Percentiles rank a stretch among this genome's conserved stretches.
Evolutionary conservation across 1,140 invertebrate genomes (phyloP).

Genomic region (Lepidurus couesii): DNA sequence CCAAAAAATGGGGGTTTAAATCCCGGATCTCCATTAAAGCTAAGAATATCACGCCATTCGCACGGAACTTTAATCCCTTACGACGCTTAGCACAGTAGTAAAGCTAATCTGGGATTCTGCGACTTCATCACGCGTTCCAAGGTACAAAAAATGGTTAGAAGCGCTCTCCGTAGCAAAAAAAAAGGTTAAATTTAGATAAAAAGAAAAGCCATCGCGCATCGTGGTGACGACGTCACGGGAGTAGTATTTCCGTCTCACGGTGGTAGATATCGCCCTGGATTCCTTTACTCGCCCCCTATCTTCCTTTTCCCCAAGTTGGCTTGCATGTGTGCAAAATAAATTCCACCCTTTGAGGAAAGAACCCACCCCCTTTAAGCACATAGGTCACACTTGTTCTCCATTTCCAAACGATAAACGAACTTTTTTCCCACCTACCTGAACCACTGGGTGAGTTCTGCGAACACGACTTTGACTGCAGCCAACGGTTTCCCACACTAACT

Average conservation of each 20-base stretch:
- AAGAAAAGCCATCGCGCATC: slow-evolving; percentile 1
- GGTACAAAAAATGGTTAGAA: neutral
- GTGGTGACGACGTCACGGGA: neutral
- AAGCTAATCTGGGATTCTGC: slow-evolving; percentile 13
- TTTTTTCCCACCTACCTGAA: neutral
- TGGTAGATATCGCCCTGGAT: slow-evolving; percentile 9
- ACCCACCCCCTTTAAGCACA: neutral
- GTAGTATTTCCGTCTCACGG: slow-evolving; percentile 13
- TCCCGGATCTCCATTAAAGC: slow-evolving; percentile 15
- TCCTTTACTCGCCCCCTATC: neutral
- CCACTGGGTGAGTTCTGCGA: neutral
- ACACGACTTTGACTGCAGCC: neutral
- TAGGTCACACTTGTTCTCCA: slow-evolving; percentile 1
- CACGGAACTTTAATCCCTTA: neutral
- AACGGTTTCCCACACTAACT: neutral
- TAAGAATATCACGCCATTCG: neutral
- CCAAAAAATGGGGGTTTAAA: neutral
- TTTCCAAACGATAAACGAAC: neutral
- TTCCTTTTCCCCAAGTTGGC: neutral
- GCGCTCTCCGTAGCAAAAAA: neutral
- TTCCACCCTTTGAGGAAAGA: neutral
- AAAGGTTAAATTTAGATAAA: slow-evolving; percentile 12
- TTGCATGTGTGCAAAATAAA: neutral
- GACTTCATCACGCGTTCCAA: slow-evolving; percentile 13
- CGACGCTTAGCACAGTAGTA: slow-evolving; percentile 6